These are phyloP conservation scores for Spisula solida DNA, from an alignment of 2,888 invertebrate species.

Conservation along the genomic window DNA sequence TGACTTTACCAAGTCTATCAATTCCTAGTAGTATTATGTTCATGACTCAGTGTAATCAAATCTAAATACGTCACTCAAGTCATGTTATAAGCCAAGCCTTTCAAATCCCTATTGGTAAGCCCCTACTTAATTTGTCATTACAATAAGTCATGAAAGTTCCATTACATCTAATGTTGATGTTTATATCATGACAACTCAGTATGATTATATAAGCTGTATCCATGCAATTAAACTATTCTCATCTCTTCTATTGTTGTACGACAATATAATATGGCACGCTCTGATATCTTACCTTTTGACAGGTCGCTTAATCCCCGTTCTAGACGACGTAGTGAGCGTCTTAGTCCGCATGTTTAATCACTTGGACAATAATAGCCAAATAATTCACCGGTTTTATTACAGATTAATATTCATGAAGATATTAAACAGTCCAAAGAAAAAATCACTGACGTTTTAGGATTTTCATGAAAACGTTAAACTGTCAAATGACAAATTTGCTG, in stretches of 20 bases:
- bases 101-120: not conserved
- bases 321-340: not conserved
- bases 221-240: not conserved
- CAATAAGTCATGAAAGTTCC: not conserved
- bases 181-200: not conserved
- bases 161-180: not conserved
- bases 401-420: conserved; percentile 17
- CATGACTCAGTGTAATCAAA: no score
- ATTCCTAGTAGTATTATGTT: no score
- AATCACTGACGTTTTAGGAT: not conserved
- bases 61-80: no score
- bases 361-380: not conserved
- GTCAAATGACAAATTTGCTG: no score
- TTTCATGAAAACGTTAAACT: no score
- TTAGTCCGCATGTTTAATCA: conserved; percentile 6
- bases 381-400: not conserved
- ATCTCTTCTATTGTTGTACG: not conserved
- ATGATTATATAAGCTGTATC: not conserved
- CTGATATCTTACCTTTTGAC: conserved; percentile 18
- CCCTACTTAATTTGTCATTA: not conserved
- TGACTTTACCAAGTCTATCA: no score
- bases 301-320: not conserved
- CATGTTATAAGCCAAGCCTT: no score
- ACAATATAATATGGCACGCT: not conserved
- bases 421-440: not conserved